phyloP scores from a whole-genome alignment of 2,113 vertebrate genomes.

The Illadopsis cleaveri region DNA sequence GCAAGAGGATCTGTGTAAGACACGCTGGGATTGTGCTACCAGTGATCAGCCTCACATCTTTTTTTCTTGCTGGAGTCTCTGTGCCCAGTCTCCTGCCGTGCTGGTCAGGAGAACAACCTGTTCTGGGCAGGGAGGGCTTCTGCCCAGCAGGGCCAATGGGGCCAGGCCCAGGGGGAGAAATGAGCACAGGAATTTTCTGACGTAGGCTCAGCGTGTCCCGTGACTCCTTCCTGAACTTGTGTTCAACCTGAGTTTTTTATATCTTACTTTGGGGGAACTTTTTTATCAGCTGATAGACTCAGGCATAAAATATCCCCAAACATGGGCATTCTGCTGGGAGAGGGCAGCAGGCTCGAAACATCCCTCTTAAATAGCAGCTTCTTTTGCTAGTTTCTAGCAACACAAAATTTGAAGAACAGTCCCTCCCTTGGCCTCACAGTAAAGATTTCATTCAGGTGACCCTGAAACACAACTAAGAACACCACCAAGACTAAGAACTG shows the following conservation, averaged over 20 bases:
- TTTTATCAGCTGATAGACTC: neutral
- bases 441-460: neutral
- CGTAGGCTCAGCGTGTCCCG: neutral
- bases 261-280: slow-evolving; percentile 9
- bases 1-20: neutral
- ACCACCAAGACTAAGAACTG: neutral
- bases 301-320: slow-evolving; percentile 14
- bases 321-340: neutral
- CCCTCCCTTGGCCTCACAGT: neutral
- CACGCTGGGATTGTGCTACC: rapidly evolving
- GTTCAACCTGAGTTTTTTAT: slow-evolving; percentile 34
- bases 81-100: rapidly evolving
- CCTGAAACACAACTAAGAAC: neutral
- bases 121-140: slow-evolving; percentile 39
- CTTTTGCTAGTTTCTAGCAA: neutral
- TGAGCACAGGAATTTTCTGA: neutral
- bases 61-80: neutral
- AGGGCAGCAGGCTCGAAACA: neutral
- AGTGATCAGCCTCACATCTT: neutral
- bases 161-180: slow-evolving; percentile 2
- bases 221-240: neutral
- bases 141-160: neutral
- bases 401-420: neutral
- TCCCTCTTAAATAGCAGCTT: neutral
- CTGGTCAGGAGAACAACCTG: neutral